A percentile compares a stretch with the other conserved stretches of the same genome.
These are phyloP conservation scores for Gerris buenoi DNA, from an alignment of 1,140 invertebrate genomes.

Conservation along the genomic window DNA sequence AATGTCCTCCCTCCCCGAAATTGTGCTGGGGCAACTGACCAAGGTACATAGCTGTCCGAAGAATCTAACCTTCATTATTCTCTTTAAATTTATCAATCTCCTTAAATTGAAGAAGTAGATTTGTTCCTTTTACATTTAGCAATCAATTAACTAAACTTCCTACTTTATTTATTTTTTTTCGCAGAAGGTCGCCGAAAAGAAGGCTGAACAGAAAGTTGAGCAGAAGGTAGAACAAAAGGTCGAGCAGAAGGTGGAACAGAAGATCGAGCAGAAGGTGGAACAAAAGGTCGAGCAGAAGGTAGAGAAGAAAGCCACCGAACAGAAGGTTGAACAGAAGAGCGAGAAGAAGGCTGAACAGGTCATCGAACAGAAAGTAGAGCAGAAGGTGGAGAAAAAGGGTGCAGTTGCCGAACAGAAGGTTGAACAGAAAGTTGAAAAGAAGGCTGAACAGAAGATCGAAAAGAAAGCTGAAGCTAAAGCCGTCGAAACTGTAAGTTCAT, in stretches of 20 bases:
- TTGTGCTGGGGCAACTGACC: too few species aligned
- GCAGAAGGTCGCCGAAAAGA: conserved; percentile 16
- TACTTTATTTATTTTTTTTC: too few species aligned
- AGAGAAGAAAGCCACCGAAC: conserved; percentile 25
- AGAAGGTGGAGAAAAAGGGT: conserved; percentile 33
- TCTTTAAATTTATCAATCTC: too few species aligned
- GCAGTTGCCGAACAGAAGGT: conserved; percentile 32
- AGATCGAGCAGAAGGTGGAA: conserved; percentile 25
- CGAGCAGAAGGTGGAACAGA: conserved; percentile 31
- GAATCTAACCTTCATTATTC: too few species aligned
- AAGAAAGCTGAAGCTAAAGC: conserved; percentile 30
- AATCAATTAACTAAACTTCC: not conserved
- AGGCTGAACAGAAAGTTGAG: conserved; percentile 10
- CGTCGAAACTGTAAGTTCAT: not conserved
- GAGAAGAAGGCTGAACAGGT: conserved; percentile 30
- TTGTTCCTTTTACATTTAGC: too few species aligned
- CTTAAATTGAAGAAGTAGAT: too few species aligned
- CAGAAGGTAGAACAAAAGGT: conserved; percentile 25
- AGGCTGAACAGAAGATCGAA: conserved; percentile 10
- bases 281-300: conserved; percentile 25
- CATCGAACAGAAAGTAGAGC: conserved; percentile 23
- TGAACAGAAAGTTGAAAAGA: conserved; percentile 14
- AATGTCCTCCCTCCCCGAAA: too few species aligned
- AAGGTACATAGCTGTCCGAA: too few species aligned
- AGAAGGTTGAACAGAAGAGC: conserved; percentile 27